A percentile compares a stretch with the other conserved stretches of the same genome.
Conservation (phyloP, 2,888 invertebrate species). For the Zygogramma bicolorata region DNA sequence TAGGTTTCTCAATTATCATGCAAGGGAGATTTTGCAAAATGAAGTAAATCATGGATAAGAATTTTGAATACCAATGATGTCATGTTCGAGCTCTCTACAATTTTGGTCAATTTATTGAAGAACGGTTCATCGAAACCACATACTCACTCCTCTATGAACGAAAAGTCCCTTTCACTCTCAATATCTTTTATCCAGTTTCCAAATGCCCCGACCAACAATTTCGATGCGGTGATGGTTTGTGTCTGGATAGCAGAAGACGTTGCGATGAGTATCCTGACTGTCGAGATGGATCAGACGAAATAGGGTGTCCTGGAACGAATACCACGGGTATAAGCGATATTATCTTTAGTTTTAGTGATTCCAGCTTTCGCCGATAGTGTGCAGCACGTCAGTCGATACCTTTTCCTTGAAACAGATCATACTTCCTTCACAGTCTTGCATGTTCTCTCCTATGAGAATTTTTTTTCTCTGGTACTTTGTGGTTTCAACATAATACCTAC, state of each 20-base stretch:
- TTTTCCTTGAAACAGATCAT: neutral
- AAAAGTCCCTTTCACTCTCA: neutral
- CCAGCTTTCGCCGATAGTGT: neutral
- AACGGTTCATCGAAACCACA: neutral
- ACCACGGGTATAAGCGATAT: neutral
- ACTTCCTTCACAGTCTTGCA: neutral
- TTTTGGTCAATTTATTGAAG: neutral
- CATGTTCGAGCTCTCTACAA: too few species aligned
- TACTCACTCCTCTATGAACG: neutral
- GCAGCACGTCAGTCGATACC: neutral
- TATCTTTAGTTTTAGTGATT: neutral
- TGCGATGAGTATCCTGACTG: conserved; percentile 71
- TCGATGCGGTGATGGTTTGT: conserved; percentile 62
- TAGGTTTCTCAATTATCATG: too few species aligned
- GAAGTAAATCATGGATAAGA: too few species aligned
- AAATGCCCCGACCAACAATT: conserved; percentile 47
- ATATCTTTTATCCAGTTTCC: conserved; percentile 26
- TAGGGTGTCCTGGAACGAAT: conserved; percentile 61
- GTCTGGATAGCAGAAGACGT: conserved; percentile 65
- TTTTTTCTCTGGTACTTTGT: neutral
- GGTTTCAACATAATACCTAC: neutral
- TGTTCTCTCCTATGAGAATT: too few species aligned
- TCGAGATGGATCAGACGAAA: conserved; percentile 72
- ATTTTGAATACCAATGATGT: too few species aligned
- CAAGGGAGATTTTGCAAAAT: too few species aligned